A percentile compares a stretch with the other conserved stretches of the same genome.
These are phyloP conservation scores for Grus americana DNA, from an alignment of 2,113 vertebrate species.

Conservation along the genomic window DNA sequence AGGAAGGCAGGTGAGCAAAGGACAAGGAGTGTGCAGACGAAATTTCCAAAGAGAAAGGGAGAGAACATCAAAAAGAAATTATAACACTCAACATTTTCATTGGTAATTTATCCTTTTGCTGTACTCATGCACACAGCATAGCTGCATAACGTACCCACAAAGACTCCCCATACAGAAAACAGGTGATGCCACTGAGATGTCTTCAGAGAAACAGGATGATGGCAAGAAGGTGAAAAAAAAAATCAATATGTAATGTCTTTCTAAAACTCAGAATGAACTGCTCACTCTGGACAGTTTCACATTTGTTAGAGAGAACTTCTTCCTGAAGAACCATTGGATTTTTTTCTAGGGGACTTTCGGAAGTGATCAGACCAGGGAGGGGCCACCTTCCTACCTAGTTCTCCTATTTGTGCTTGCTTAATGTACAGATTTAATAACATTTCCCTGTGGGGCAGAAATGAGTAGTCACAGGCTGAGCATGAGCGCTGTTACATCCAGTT, in stretches of 20 bases:
- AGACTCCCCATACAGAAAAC: neutral
- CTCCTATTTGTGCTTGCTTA: neutral
- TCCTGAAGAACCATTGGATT: neutral
- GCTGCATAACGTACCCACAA: conserved; percentile 4
- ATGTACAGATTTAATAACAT: neutral
- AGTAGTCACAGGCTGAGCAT: neutral
- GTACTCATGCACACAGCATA: neutral
- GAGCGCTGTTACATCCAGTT: accelerated
- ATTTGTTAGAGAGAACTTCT: neutral
- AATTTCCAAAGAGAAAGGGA: conserved; percentile 10
- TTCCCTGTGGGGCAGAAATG: neutral
- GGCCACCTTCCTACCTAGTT: neutral
- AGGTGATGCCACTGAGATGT: neutral
- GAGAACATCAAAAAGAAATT: neutral
- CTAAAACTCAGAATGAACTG: neutral
- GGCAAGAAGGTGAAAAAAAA: neutral
- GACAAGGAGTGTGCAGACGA: neutral
- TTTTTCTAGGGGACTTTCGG: neutral
- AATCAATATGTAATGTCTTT: neutral
- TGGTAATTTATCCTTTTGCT: neutral
- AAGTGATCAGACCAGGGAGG: neutral
- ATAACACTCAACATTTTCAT: neutral
- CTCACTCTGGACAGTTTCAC: neutral
- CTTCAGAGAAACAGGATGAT: conserved; percentile 21
- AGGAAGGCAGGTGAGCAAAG: neutral